Evolutionary conservation across 2,888 invertebrate genomes (phyloP).

Genomic region (Pollenia griseotomentosa): DNA sequence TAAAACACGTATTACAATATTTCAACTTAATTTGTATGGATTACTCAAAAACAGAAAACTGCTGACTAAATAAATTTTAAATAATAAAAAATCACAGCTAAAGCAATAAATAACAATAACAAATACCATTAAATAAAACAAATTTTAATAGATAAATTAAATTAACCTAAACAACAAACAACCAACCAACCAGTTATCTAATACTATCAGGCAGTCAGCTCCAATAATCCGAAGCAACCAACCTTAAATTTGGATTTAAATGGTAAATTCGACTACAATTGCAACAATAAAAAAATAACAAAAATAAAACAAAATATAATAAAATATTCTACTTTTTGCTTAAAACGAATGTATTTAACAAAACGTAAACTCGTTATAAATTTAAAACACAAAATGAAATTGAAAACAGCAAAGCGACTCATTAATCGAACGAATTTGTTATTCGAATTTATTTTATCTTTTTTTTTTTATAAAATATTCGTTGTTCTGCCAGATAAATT

Average conservation of each 20-base stretch:
- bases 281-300: constrained; percentile 43
- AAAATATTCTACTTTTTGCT: constrained; percentile 4
- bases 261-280: constrained; percentile 69
- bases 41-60: constrained; percentile 1
- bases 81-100: constrained; percentile 5
- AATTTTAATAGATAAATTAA: constrained; percentile 34
- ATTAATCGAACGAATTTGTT: constrained; percentile 49
- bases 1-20: constrained; percentile 16
- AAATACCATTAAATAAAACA: constrained; percentile 1
- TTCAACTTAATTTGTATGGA: constrained; percentile 16
- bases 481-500: constrained; percentile 59
- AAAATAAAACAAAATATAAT: constrained; percentile 3
- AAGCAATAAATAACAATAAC: constrained; percentile 24
- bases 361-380: constrained; percentile 68
- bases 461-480: constrained; percentile 37
- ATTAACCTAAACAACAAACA: constrained; percentile 34
- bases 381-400: constrained; percentile 44
- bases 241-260: constrained; percentile 60
- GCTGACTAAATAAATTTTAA: not conserved
- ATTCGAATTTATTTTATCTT: constrained; percentile 49
- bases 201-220: constrained; percentile 5
- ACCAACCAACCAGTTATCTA: constrained; percentile 27
- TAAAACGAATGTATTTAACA: constrained; percentile 62
- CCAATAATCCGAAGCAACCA: constrained; percentile 19
- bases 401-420: constrained; percentile 52